Conservation (phyloP, 23 tunicate species). For the Diplosoma virens region DNA sequence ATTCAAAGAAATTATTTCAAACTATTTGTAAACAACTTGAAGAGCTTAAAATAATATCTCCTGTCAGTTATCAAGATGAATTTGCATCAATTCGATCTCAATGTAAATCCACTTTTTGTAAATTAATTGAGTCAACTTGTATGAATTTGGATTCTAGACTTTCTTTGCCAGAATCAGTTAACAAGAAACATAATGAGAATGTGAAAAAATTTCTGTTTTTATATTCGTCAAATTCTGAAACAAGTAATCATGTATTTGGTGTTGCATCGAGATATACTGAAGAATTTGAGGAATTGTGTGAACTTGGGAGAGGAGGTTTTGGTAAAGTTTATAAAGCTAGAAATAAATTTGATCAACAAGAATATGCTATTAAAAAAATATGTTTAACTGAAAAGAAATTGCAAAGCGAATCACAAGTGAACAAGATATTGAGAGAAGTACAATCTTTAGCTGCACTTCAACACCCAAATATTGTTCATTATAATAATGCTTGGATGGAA, state of each 20-base stretch:
- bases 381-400: constrained; percentile 1
- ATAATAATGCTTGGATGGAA: constrained; percentile 84
- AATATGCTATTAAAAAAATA: constrained; percentile 76
- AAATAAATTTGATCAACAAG: constrained; percentile 66
- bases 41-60: constrained; percentile 50
- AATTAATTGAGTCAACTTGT: constrained; percentile 55
- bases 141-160: constrained; percentile 22
- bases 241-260: constrained; percentile 30
- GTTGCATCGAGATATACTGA: constrained; percentile 40
- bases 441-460: constrained; percentile 56
- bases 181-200: neutral
- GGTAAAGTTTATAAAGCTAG: constrained; percentile 52
- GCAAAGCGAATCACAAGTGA: constrained; percentile 8
- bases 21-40: constrained; percentile 52
- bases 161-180: neutral
- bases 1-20: constrained; percentile 45
- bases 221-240: neutral
- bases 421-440: constrained; percentile 67
- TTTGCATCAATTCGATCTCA: constrained; percentile 67
- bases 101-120: constrained; percentile 58
- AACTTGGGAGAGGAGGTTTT: constrained; percentile 56
- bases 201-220: neutral
- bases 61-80: constrained; percentile 72
- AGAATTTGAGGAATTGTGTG: constrained; percentile 52
- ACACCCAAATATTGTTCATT: constrained; percentile 65